phyloP scores from a whole-genome alignment of 1,140 invertebrate genomes.

The Drosophila ironensis region DNA sequence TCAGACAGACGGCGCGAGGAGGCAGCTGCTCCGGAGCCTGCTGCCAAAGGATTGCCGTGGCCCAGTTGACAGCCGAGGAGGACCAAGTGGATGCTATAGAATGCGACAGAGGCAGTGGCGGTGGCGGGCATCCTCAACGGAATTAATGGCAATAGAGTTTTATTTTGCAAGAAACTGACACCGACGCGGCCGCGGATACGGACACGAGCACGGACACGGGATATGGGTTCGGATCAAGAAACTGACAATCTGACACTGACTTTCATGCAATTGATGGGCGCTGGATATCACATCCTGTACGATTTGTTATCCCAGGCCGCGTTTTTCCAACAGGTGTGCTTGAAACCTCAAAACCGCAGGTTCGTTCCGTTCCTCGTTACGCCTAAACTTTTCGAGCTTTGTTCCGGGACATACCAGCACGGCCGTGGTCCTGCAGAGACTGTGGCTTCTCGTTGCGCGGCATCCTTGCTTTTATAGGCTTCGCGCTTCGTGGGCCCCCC shows the following conservation, averaged over 20 bases:
- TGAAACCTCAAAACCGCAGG: not conserved
- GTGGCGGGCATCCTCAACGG: constrained; percentile 10
- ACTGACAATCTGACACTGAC: constrained; percentile 9
- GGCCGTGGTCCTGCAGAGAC: constrained; percentile 42
- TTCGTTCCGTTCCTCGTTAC: constrained; percentile 4
- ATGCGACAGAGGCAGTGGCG: constrained; percentile 14
- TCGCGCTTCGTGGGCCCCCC: constrained; percentile 9
- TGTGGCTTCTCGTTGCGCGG: constrained; percentile 21
- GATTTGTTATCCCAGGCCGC: constrained; percentile 17
- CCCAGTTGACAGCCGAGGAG: constrained; percentile 20
- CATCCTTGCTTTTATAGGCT: constrained; percentile 58
- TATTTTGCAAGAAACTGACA: constrained; percentile 54
- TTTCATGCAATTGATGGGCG: constrained; percentile 6
- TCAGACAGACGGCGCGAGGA: constrained; percentile 36
- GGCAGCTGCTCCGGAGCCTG: not conserved
- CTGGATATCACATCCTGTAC: constrained; percentile 4
- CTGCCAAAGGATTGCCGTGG: constrained; percentile 1
- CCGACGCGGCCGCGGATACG: not conserved
- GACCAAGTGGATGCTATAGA: constrained; percentile 17
- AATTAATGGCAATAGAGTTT: constrained; percentile 60
- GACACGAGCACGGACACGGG: constrained; percentile 16
- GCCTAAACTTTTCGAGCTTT: constrained; percentile 7
- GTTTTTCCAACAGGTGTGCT: constrained; percentile 31
- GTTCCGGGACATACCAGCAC: constrained; percentile 8
- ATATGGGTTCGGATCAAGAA: not conserved